Evolutionary conservation across 2,113 vertebrate species (phyloP).

Genomic region (Neolamprologus hecqui): DNA sequence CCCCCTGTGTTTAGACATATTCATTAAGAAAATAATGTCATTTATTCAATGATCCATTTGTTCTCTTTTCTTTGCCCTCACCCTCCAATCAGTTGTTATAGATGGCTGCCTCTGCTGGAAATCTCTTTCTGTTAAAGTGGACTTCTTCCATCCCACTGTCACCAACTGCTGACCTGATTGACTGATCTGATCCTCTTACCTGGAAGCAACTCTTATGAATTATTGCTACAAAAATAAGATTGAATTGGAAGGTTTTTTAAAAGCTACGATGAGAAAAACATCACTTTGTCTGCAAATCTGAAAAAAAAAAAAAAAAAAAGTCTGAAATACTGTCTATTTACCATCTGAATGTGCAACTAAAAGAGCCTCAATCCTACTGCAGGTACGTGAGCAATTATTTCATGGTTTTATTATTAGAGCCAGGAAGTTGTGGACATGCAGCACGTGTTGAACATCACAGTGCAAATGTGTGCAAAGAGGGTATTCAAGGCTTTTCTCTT

Average conservation of each 20-base stretch:
- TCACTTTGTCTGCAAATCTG: background rate
- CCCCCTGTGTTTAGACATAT: background rate
- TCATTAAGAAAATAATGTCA: background rate
- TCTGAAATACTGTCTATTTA: background rate
- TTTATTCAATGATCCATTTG: background rate
- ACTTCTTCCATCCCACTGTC: background rate
- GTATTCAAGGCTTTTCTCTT: background rate
- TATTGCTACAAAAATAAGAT: background rate
- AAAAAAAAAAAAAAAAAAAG: background rate
- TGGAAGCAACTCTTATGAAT: background rate
- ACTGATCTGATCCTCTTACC: background rate
- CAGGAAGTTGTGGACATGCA: background rate
- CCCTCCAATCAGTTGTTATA: background rate
- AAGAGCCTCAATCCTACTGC: background rate
- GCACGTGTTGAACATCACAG: background rate
- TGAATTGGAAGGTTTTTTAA: background rate
- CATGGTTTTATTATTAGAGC: background rate
- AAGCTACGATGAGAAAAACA: background rate
- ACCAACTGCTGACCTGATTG: background rate
- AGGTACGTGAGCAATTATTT: background rate
- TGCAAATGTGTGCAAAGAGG: background rate
- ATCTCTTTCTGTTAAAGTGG: background rate
- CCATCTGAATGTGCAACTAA: background rate
- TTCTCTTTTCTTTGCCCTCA: background rate
- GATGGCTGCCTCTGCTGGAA: background rate